phyloP scores from a whole-genome alignment of 2,113 vertebrate genomes.

The Notarius lentiginosus region DNA sequence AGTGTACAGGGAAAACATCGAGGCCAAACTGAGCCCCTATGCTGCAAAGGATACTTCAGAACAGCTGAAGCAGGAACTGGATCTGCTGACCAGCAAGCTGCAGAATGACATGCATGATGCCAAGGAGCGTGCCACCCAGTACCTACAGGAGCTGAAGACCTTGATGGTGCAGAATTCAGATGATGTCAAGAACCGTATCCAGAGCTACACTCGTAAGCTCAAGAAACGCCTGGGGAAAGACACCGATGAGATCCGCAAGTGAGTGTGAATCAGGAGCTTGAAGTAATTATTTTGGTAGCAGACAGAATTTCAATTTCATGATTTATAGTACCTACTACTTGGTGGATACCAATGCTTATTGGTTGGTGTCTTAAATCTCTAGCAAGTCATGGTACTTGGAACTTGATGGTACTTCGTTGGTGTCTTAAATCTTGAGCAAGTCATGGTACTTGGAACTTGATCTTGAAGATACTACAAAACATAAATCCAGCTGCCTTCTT shows the following conservation, averaged over 20 bases:
- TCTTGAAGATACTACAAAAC: background rate
- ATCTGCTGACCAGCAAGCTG: constrained; percentile 69
- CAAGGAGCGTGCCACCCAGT: constrained; percentile 68
- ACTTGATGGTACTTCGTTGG: too few relatives aligned
- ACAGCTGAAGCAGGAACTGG: constrained; percentile 68
- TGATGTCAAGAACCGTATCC: constrained; percentile 64
- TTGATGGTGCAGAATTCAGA: constrained; percentile 74
- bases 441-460: too few relatives aligned
- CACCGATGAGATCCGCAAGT: constrained; percentile 71
- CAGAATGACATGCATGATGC: constrained; percentile 76
- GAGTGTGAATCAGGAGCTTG: constrained; percentile 45
- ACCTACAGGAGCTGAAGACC: constrained; percentile 70
- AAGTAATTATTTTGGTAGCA: background rate
- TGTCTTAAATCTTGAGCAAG: too few relatives aligned
- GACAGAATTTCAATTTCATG: background rate
- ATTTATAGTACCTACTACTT: background rate
- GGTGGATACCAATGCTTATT: background rate
- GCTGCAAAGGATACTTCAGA: constrained; percentile 50
- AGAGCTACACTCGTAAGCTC: constrained; percentile 73
- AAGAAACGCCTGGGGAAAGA: constrained; percentile 79
- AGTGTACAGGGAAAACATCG: constrained; percentile 64
- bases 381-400: background rate
- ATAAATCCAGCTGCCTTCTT: too few relatives aligned
- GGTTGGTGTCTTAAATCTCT: background rate
- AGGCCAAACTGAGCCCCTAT: constrained; percentile 68